Percentiles rank a stretch among this genome's conserved stretches.
Conservation (phyloP, 2,113 vertebrate genomes). For the Chrysemys picta region DNA sequence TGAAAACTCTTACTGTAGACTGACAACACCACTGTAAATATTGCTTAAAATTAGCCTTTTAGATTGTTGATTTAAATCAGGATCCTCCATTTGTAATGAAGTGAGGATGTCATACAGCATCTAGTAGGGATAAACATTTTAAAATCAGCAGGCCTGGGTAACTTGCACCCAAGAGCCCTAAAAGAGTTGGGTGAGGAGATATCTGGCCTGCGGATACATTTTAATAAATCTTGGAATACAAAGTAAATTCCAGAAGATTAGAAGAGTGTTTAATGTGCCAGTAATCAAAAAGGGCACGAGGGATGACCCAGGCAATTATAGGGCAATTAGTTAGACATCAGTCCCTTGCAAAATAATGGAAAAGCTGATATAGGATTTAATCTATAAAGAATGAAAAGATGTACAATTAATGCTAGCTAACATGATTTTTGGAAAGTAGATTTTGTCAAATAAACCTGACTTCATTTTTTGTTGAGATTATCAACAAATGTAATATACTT, state of each 20-base stretch:
- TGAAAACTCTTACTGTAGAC: too few species aligned
- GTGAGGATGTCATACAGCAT: neutral
- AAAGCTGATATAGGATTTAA: neutral
- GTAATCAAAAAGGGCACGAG: too few species aligned
- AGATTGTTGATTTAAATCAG: neutral
- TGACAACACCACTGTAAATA: too few species aligned
- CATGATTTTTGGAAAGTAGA: neutral
- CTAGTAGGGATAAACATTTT: neutral
- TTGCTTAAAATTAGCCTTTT: neutral
- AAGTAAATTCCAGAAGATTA: too few species aligned
- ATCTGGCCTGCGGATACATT: neutral
- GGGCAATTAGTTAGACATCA: too few species aligned
- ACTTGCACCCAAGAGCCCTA: neutral
- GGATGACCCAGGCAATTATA: too few species aligned
- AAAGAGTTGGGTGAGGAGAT: slow-evolving; percentile 27
- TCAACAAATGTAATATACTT: neutral
- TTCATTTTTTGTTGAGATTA: neutral
- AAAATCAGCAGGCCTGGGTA: neutral
- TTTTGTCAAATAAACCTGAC: neutral
- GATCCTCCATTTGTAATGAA: neutral
- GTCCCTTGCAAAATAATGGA: neutral
- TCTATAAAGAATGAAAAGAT: neutral
- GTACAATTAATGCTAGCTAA: neutral
- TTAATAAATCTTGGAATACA: neutral
- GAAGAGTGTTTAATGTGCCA: too few species aligned